Percentiles rank a stretch among this genome's conserved stretches.
Conservation (phyloP, 2,797 vertebrate genomes). For the Xenentodon cancila region DNA sequence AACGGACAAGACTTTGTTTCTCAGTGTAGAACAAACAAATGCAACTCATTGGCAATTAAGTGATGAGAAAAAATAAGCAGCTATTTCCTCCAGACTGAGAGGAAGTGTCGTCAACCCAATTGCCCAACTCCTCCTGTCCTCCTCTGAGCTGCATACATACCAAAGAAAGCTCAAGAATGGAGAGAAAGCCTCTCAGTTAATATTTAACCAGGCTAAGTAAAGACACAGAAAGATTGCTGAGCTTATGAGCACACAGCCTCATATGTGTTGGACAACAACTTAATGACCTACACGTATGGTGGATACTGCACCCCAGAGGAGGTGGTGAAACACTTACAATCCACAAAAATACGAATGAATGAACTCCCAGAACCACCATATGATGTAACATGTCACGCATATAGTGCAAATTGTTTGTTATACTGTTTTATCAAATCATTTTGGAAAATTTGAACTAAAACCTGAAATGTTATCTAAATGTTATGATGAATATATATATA, state of each 20-base stretch:
- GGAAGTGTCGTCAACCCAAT: slow-evolving; percentile 44
- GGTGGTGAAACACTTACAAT: slow-evolving; percentile 12
- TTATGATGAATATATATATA: no score
- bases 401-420: no score
- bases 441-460: no score
- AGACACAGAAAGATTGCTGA: slow-evolving; percentile 60
- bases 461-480: no score
- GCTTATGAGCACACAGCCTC: slow-evolving; percentile 62
- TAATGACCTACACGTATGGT: slow-evolving; percentile 24
- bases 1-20: background rate
- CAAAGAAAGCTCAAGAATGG: slow-evolving; percentile 49
- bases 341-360: background rate
- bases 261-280: slow-evolving; percentile 29
- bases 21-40: slow-evolving; percentile 4
- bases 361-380: background rate
- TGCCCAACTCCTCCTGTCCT: slow-evolving; percentile 18
- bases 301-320: slow-evolving; percentile 14
- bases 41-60: slow-evolving; percentile 6
- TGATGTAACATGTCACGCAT: background rate
- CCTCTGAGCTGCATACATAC: slow-evolving; percentile 54
- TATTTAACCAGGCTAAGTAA: slow-evolving; percentile 69
- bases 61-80: slow-evolving; percentile 1
- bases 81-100: slow-evolving; percentile 37
- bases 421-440: no score
- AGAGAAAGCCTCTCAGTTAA: slow-evolving; percentile 66